A percentile compares a stretch with the other conserved stretches of the same genome.
Evolutionary conservation across 23 tunicate genomes (phyloP).

Genomic region (Phallusia fumigata): DNA sequence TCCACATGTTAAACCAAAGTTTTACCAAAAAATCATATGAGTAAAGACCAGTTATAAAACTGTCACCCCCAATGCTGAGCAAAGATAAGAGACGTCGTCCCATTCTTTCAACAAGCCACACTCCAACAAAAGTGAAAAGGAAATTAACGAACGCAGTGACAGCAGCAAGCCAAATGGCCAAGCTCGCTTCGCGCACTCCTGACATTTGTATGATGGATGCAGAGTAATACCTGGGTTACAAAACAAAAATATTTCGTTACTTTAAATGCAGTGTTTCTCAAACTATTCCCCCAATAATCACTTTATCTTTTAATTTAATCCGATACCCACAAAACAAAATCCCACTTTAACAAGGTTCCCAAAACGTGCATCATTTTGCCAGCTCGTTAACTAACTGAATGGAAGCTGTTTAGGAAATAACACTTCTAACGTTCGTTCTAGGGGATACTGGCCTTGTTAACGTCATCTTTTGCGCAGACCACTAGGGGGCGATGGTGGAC

Average conservation of each 20-base stretch:
- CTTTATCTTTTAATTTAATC: too few relatives aligned
- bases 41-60: neutral
- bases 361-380: too few relatives aligned
- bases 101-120: slow-evolving; percentile 83
- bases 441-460: too few relatives aligned
- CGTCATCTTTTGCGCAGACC: too few relatives aligned
- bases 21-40: neutral
- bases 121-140: slow-evolving; percentile 67
- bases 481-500: too few relatives aligned
- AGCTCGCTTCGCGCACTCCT: slow-evolving; percentile 57
- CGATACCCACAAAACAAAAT: too few relatives aligned
- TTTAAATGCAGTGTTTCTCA: too few relatives aligned
- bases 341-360: too few relatives aligned
- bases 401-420: neutral
- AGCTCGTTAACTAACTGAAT: neutral
- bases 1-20: neutral
- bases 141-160: slow-evolving; percentile 79
- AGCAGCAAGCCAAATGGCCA: slow-evolving; percentile 97
- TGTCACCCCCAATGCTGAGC: slow-evolving; percentile 69
- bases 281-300: too few relatives aligned
- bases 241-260: neutral
- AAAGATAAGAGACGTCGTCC: slow-evolving; percentile 78
- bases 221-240: slow-evolving; percentile 69
- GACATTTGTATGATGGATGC: slow-evolving; percentile 98
- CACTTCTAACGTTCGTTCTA: too few relatives aligned